phyloP scores from a whole-genome alignment of 1,140 invertebrate species.

The Bombus balteatus region DNA sequence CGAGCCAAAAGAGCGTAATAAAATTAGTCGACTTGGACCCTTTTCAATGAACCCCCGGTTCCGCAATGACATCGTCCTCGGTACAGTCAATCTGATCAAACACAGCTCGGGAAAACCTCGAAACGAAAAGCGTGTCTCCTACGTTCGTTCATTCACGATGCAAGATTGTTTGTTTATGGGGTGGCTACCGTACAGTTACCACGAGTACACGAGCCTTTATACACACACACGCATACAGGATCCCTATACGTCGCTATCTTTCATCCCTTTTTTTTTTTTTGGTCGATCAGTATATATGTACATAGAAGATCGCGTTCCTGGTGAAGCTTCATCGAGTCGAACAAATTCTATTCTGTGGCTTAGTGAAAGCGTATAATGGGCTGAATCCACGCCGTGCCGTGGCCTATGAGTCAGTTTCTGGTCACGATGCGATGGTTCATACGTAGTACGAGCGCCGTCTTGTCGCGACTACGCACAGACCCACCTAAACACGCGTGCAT shows the following conservation, averaged over 20 bases:
- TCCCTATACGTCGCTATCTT: constrained; percentile 17
- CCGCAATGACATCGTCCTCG: neutral
- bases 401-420: constrained; percentile 57
- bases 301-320: constrained; percentile 6
- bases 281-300: neutral
- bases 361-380: constrained; percentile 33
- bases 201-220: neutral
- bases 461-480: constrained; percentile 38
- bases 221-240: constrained; percentile 31
- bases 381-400: constrained; percentile 3
- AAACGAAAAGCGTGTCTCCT: constrained; percentile 42
- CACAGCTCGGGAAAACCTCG: constrained; percentile 60
- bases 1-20: constrained; percentile 56
- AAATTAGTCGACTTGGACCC: constrained; percentile 66
- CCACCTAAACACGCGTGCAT: neutral
- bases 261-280: too few relatives aligned
- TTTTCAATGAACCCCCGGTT: constrained; percentile 70
- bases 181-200: neutral
- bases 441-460: constrained; percentile 29
- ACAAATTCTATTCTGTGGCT: constrained; percentile 10
- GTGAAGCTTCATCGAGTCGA: constrained; percentile 1
- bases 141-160: neutral
- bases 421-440: constrained; percentile 28
- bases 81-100: constrained; percentile 73
- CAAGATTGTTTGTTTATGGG: constrained; percentile 54